Evolutionary conservation across 2,113 vertebrate genomes (phyloP), one percentile per base, ranked within the genome.

Genomic region (Lophura nycthemera): DNA sequence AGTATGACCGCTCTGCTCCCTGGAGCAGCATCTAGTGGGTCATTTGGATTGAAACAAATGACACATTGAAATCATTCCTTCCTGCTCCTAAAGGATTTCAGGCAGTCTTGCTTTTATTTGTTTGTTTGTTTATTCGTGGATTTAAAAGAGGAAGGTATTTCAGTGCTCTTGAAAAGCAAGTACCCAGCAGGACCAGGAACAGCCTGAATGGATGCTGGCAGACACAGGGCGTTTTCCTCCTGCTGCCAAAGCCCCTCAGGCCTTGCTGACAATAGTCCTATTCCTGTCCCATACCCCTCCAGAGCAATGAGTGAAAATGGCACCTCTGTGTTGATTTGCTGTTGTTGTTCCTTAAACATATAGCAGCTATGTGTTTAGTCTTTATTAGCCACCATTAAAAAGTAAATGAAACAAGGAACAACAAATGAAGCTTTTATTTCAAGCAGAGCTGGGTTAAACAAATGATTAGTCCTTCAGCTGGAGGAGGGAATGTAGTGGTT

Each of bases 341-440:
- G 7, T 67, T 74, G 60, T 69, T 86, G 61, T 75, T 87, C 73
- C 70, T 67, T 20, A 13, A 83, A 73, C 82, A 82, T 95, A 93
- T 64, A 86, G 73, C 42, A 12, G 42, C 42, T 81, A 86, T 64
- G 84, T 78, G 77, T 40, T 69, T 74, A 86, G 81, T 43, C 90
- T 92, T 95, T 92, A 95, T 87, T 94, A 84, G 88, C n/a, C 56
- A 47, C 82, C 60, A 80, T 93, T 93, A 91, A 96, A 94, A 96
- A 81, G 47, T 83, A 88, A 95, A 63, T 67, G n/a, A 91, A 96
- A 95, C 88, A 88, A 83, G 89, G 69, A 36, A 86, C 87, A 95
- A 94, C 94, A 95, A 95, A 80, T 64, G 36, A 70, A 65, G 89
- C 92, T 89, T 97, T 77, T 91, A 90, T 89, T 67, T 93, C 79